Conservation (phyloP, 92 coral and sea anemone species). For the Hydrozoanthus gracilis region DNA sequence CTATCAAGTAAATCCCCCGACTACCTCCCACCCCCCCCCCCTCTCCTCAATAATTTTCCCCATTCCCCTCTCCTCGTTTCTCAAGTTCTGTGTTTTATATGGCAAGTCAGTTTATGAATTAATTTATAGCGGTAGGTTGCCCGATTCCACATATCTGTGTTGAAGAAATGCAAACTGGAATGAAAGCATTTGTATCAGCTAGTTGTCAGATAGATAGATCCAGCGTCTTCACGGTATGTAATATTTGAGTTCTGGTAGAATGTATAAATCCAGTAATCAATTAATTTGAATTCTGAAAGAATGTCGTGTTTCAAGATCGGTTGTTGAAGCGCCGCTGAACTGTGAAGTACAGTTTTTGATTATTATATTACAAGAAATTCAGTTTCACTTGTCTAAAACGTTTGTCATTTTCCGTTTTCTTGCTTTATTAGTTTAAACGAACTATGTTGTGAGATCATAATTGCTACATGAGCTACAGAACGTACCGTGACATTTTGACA, state of each 20-base stretch:
- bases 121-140: slow-evolving; percentile 32
- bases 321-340: slow-evolving; percentile 40
- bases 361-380: slow-evolving; percentile 1
- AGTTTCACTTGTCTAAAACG: slow-evolving; percentile 13
- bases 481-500: slow-evolving; percentile 15
- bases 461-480: slow-evolving; percentile 22
- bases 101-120: slow-evolving; percentile 16
- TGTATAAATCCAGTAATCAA: slow-evolving; percentile 25
- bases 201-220: slow-evolving; percentile 35
- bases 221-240: slow-evolving; percentile 41
- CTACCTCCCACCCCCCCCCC: no score
- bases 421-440: slow-evolving; percentile 16
- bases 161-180: slow-evolving; percentile 27
- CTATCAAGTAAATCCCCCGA: no score
- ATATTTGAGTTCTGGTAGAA: slow-evolving; percentile 40
- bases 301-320: slow-evolving; percentile 25
- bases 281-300: slow-evolving; percentile 29
- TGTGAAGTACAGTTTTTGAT: slow-evolving; percentile 10
- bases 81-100: slow-evolving; percentile 15
- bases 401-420: slow-evolving; percentile 20
- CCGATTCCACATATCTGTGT: slow-evolving; percentile 37
- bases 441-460: slow-evolving; percentile 20
- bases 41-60: slow-evolving; percentile 11
- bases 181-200: slow-evolving; percentile 39
- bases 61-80: slow-evolving; percentile 38